Base-by-base conservation (phyloP, 2,797 vertebrate species). In the Acanthurus leucopareius region DNA sequence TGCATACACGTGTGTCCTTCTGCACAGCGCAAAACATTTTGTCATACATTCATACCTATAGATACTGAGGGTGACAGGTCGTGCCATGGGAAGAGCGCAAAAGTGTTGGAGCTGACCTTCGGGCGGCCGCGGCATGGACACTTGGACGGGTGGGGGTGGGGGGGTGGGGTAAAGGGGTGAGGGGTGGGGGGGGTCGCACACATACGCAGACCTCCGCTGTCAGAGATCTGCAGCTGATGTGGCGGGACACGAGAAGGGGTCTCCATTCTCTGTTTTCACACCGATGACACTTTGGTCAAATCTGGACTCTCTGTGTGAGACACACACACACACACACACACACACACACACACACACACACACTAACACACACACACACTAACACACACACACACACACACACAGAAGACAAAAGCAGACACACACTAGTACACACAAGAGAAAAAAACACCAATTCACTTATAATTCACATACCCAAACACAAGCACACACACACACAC, bases 1-100 rank as follows among this genome's bases (percentile, higher is more conserved):
- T n/a, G 47, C 28, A 25, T 78, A 10, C 19, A 19, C 19, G 67
- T 81, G 66, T 78, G 25, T 66, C 69, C 77, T 62, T 69, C 45
- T 62, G 62, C 65, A 28, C 20, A 5, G 49, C 60, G 69, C 52
- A 62, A 77, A 90, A 75, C 79, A 83, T 89, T 92, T 86, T 93
- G 88, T 89, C 91, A 85, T 80, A 63, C 47, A 81, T 89, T 90
- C 84, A 83, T 86, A 92, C 88, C 88, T 89, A 77, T 69, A 32
- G 53, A 77, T 3, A 67, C 68, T 63, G 62, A 76, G 64, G 87
- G 86, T 91, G 92, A 91, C 92, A 88, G 89, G 88, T 84, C 77
- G 87, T 85, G 90, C 84, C 87, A 90, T 59, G 19, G 82, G 65
- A 84, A 66, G 71, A 67, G 61, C n/a, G 62, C 45, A n/a, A 58